Conservation (phyloP, 1,140 invertebrate species). For the Calliopsis andreniformis region DNA sequence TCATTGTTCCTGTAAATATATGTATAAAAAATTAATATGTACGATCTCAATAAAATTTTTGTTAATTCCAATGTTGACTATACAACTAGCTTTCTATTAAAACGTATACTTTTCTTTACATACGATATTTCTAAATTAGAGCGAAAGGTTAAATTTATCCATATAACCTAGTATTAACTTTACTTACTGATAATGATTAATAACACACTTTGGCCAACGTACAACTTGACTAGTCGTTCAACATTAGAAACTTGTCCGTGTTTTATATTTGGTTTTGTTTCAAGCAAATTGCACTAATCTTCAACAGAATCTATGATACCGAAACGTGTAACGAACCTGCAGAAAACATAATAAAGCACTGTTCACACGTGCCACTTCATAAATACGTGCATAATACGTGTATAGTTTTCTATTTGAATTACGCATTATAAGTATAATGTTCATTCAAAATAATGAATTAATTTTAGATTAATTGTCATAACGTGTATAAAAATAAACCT, state of each 20-base stretch:
- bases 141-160: not conserved
- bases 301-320: constrained; percentile 75
- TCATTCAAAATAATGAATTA: not conserved
- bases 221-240: too few relatives aligned
- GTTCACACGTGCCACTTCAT: constrained; percentile 58
- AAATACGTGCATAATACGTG: constrained; percentile 6
- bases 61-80: not conserved
- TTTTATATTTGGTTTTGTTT: constrained; percentile 82
- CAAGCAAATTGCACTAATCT: constrained; percentile 78
- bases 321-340: constrained; percentile 1
- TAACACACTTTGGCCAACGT: too few relatives aligned
- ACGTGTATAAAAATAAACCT: constrained; percentile 20
- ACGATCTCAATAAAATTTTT: not conserved
- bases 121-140: not conserved
- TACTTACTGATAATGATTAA: not conserved
- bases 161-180: not conserved
- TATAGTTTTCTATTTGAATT: not conserved
- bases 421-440: not conserved
- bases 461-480: not conserved
- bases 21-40: not conserved
- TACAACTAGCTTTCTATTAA: too few relatives aligned
- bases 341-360: constrained; percentile 71
- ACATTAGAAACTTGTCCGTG: too few relatives aligned
- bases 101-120: too few relatives aligned
- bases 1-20: constrained; percentile 45